These are phyloP conservation scores for Anodontia alba DNA, from an alignment of 2,888 invertebrate genomes.

Conservation along the genomic window DNA sequence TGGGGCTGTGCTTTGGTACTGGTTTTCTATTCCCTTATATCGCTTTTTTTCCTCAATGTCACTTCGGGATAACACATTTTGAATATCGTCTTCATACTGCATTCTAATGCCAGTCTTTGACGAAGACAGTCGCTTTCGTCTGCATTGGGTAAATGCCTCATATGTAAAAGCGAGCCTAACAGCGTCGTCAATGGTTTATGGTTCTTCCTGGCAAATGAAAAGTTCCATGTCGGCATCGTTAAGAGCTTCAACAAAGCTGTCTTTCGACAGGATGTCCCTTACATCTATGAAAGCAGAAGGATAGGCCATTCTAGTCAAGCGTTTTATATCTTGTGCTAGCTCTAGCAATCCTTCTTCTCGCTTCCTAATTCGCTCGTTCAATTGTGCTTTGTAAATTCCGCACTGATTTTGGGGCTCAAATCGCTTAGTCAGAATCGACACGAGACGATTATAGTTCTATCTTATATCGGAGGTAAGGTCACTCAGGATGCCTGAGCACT, in stretches of 20 bases:
- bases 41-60: not conserved
- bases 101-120: not conserved
- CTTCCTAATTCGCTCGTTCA: slow-evolving; percentile 22
- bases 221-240: slow-evolving; percentile 23
- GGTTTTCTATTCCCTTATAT: not conserved
- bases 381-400: slow-evolving; percentile 28
- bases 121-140: not conserved
- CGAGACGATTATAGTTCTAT: not conserved
- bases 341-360: slow-evolving; percentile 16
- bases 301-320: slow-evolving; percentile 15
- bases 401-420: slow-evolving; percentile 24
- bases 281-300: slow-evolving; percentile 4
- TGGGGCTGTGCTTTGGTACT: not conserved
- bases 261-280: not conserved
- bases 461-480: slow-evolving; percentile 1
- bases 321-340: slow-evolving; percentile 27
- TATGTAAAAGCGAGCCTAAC: slow-evolving; percentile 17
- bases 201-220: not conserved
- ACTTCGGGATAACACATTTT: not conserved
- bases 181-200: slow-evolving; percentile 27
- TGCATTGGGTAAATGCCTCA: slow-evolving; percentile 22
- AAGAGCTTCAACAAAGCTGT: slow-evolving; percentile 24
- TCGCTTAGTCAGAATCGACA: not conserved
- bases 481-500: not conserved
- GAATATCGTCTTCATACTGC: not conserved